Conservation (phyloP, 2,113 vertebrate genomes). For the Tupaia chinensis region DNA sequence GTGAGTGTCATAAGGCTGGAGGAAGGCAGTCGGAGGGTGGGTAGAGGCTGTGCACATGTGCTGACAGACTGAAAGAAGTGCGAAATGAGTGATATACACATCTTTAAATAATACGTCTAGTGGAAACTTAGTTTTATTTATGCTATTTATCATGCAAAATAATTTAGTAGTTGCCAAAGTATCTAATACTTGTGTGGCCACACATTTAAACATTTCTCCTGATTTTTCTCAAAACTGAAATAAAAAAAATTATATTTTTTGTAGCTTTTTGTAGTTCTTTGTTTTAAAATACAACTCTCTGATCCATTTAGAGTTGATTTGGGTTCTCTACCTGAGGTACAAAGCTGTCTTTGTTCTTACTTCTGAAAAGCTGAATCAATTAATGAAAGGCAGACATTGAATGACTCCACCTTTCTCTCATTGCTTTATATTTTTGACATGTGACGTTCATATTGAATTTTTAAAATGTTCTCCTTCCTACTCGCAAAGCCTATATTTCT, state of each 20-base stretch:
- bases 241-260: neutral
- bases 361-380: neutral
- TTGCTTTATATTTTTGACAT: neutral
- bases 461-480: neutral
- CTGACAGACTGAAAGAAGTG: neutral
- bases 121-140: neutral
- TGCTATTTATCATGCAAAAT: neutral
- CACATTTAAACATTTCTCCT: neutral
- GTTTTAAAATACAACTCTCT: neutral
- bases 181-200: neutral
- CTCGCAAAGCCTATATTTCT: neutral
- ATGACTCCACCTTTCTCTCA: too few relatives aligned
- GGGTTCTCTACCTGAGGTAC: too few relatives aligned
- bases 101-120: neutral
- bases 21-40: too few relatives aligned
- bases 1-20: neutral
- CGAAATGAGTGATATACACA: neutral
- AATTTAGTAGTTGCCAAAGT: neutral
- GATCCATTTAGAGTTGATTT: neutral
- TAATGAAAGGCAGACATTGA: neutral
- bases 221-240: neutral
- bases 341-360: neutral
- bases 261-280: neutral
- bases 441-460: neutral
- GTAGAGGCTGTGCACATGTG: too few relatives aligned